Base-by-base conservation (phyloP, 2,797 vertebrate genomes). In the Pangasius macronema region DNA sequence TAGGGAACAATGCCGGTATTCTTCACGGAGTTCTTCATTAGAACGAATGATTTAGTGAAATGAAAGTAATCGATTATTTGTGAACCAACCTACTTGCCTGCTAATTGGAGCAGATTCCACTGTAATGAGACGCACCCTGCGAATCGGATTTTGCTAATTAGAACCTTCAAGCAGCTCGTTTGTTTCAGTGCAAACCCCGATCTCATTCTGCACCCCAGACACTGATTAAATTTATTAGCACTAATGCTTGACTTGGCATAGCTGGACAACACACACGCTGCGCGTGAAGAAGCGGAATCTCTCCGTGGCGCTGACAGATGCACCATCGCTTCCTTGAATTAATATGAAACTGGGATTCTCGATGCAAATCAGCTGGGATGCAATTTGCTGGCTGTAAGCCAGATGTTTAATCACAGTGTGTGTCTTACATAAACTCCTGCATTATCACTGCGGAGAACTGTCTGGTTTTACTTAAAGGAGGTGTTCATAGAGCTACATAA, bases 171-270 rank as follows among this genome's bases (percentile, higher is more conserved):
- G 84, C 82, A 33, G 67, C 59, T 88, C 3, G 55, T 80, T 88
- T 77, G 72, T 85, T 81, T 85, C 76, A 55, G 51, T 65, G 77
- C 20, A 65, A 39, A 53, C 61, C 86, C 77, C 76, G 79, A 88
- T 85, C 83, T 55, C 85, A 86, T 91, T 87, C 83, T 81, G 86
- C 86, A 89, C 57, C 80, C 87, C 73, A 80, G 84, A 72, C 72
- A 68, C 86, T 89, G 73, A 90, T 89, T 84, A 42, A 72, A 90
- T 88, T 79, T 76, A 90, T 91, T 89, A 86, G 18, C 61, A 53
- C 14, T 55, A 85, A 89, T 68, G 83, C 86, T 86, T 70, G 80
- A 87, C 88, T 86, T 87, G 82, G 75, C 80, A 63, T 82, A 82
- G 80, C 80, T 82, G 80, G 80, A 82, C 57, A n/a, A 42, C 55